Percentiles rank a stretch among this genome's conserved stretches.
Conservation (phyloP, 2,797 vertebrate genomes). For the Protonibea diacanthus region DNA sequence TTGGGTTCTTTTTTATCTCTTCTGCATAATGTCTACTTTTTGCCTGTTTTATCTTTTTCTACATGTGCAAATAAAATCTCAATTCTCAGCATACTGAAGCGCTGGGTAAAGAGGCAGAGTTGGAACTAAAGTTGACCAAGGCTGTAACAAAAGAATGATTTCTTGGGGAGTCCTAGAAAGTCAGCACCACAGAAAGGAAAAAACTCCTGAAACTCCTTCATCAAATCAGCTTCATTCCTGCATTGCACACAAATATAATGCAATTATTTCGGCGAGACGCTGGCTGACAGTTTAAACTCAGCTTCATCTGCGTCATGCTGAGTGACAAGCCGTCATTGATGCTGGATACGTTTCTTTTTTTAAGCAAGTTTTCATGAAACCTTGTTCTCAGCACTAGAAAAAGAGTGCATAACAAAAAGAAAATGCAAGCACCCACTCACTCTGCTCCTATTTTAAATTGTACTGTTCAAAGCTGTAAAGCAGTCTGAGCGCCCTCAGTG, state of each 20-base stretch:
- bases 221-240: neutral
- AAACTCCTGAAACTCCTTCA: neutral
- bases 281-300: conserved; percentile 31
- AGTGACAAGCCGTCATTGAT: conserved; percentile 37
- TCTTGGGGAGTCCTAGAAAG: conserved; percentile 18
- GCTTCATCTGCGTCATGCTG: conserved; percentile 33
- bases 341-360: conserved; percentile 2
- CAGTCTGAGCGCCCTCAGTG: conserved; percentile 13
- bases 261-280: conserved; percentile 2
- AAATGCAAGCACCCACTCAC: conserved; percentile 26
- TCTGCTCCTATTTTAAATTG: conserved; percentile 46
- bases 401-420: neutral
- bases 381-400: conserved; percentile 36
- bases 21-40: conserved; percentile 29
- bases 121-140: conserved; percentile 30
- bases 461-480: conserved; percentile 37
- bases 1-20: conserved; percentile 38
- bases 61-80: conserved; percentile 23
- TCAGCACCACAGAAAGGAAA: conserved; percentile 7
- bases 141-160: conserved; percentile 36
- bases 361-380: conserved; percentile 38
- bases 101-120: neutral
- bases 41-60: conserved; percentile 38
- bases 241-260: neutral
- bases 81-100: conserved; percentile 9